A percentile compares a stretch with the other conserved stretches of the same genome.
Evolutionary conservation across 2,888 invertebrate species (phyloP).

Genomic region (Cryptocephalus moraei): DNA sequence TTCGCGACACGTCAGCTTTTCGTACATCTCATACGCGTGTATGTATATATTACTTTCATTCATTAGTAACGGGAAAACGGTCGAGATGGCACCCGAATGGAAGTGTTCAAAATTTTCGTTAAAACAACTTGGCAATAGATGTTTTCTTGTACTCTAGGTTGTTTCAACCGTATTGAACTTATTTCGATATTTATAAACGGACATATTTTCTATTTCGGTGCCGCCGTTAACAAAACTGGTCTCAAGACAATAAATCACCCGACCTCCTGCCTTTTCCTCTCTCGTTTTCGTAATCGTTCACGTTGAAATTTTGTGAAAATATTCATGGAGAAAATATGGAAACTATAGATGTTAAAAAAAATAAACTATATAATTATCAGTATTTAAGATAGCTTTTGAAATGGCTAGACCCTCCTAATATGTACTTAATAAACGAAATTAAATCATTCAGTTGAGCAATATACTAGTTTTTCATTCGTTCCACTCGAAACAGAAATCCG

Average conservation of each 20-base stretch:
- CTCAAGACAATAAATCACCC: background rate
- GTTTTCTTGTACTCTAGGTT: too few species aligned
- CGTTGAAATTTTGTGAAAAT: constrained; percentile 20
- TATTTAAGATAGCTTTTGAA: constrained; percentile 41
- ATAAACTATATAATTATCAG: constrained; percentile 39
- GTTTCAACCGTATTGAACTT: too few species aligned
- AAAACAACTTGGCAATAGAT: too few species aligned
- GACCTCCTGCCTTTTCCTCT: background rate
- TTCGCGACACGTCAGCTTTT: constrained; percentile 1
- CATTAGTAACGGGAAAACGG: too few species aligned
- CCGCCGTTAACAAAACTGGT: background rate
- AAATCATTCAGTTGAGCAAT: constrained; percentile 32
- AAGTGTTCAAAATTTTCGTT: too few species aligned
- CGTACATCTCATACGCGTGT: too few species aligned
- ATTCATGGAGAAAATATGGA: constrained; percentile 18
- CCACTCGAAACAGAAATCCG: background rate
- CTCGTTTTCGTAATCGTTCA: constrained; percentile 1
- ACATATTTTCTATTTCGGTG: background rate
- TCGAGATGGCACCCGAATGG: too few species aligned
- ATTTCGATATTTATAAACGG: too few species aligned
- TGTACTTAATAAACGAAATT: constrained; percentile 35
- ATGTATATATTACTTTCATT: too few species aligned
- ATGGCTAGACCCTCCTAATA: constrained; percentile 41
- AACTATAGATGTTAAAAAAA: constrained; percentile 32
- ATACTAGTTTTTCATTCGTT: constrained; percentile 6